Conservation (phyloP, 1,140 invertebrate genomes). For the Daktulosphaira vitifoliae region DNA sequence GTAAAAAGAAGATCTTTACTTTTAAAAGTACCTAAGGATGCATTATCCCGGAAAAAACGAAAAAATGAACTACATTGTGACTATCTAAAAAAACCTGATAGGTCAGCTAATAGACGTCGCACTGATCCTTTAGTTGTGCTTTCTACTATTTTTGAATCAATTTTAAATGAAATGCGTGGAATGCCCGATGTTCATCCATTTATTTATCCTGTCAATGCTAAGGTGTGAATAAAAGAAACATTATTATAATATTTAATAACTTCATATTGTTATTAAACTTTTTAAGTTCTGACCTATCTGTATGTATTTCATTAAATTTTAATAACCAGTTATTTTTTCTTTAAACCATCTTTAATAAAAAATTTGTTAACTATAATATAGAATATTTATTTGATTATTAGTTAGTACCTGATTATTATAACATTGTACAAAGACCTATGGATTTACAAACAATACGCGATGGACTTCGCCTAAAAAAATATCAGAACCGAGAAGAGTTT, state of each 20-base stretch:
- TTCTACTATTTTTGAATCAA: constrained; percentile 82
- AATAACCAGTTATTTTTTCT: no score
- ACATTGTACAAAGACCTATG: constrained; percentile 87
- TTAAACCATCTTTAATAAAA: no score
- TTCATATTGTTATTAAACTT: no score
- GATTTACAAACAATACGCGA: constrained; percentile 94
- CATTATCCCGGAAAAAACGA: constrained; percentile 57
- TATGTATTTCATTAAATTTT: no score
- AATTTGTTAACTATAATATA: no score
- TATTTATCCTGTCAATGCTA: constrained; percentile 87
- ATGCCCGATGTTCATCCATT: constrained; percentile 88
- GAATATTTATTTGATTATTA: no score
- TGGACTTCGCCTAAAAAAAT: constrained; percentile 83
- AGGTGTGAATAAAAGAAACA: constrained; percentile 54
- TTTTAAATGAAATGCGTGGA: constrained; percentile 88
- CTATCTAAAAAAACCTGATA: constrained; percentile 80
- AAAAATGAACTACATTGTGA: constrained; percentile 77
- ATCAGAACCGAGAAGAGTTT: constrained; percentile 89
- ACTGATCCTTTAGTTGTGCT: constrained; percentile 95
- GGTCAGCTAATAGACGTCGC: constrained; percentile 82
- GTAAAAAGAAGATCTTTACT: constrained; percentile 66
- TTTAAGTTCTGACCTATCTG: no score
- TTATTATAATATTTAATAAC: constrained; percentile 25
- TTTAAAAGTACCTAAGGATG: constrained; percentile 75
- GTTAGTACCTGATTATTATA: constrained; percentile 87